Base-by-base conservation (phyloP, 2,888 invertebrate species). In the Salpingus planirostris region DNA sequence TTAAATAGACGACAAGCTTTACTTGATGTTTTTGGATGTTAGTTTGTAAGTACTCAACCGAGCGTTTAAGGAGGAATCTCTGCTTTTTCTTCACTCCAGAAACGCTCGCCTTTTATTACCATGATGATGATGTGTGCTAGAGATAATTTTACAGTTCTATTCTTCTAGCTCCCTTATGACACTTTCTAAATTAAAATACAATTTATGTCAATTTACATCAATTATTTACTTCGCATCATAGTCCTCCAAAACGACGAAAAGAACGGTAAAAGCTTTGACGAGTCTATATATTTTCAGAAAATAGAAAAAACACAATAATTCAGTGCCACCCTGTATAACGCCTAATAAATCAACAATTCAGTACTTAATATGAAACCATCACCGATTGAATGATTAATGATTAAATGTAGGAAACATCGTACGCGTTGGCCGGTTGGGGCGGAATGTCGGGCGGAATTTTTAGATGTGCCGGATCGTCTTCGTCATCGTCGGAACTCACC, bases 21-120 rank as follows among this genome's bases (percentile, higher is more conserved):
- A 43, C 38, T 50, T 50, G 46, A 47, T 46, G 46, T 50, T 46
- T n/a, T 41, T 50, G 40, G 38, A 42, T 51, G 47, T 48, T 44
- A 48, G 44, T 29, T 42, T 39, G 34, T 42, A 43, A 38, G 42
- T 4, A 23, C 5, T 8, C 23, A 26, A 25, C 32, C 41, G 46
- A 44, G 45, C 43, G 41, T 47, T 47, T 44, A 24, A 10, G 45
- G 44, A 47, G 45, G 32, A 29, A 28, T 31, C 11, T 28, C 24
- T 31, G 30, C n/a, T n/a, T n/a, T n/a, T n/a, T n/a, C n/a, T n/a
- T n/a, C n/a, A 42, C 46, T 47, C 46, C 47, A 39, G 29, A 47
- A 46, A 45, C 45, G 48, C 45, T 49, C 45, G 41, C 33, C n/a
- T n/a, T n/a, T n/a, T n/a, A n/a, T n/a, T n/a, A n/a, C n/a, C n/a